Conservation (phyloP, 2,888 invertebrate genomes). For the Pristionchus arcanus region DNA sequence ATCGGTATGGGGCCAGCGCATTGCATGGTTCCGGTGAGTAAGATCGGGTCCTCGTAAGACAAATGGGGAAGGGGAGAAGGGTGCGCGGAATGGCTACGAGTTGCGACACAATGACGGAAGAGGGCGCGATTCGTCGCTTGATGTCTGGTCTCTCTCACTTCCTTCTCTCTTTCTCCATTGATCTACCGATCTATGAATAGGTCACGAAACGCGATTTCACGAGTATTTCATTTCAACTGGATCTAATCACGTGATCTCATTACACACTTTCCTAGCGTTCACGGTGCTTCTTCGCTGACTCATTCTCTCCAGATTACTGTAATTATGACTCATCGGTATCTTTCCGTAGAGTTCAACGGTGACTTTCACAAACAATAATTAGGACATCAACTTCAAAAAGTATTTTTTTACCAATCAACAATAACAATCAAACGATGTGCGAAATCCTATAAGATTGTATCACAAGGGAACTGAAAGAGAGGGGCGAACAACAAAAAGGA, state of each 20-base stretch:
- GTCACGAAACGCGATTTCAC: neutral
- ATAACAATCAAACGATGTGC: neutral
- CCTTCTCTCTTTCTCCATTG: neutral
- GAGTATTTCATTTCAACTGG: neutral
- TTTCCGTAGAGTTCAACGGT: conserved; percentile 40
- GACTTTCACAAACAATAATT: neutral
- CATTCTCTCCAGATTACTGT: conserved; percentile 18
- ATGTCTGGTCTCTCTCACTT: neutral
- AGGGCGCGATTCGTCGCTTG: neutral
- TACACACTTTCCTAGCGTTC: neutral
- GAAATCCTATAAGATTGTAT: conserved; percentile 34
- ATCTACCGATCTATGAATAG: conserved; percentile 12
- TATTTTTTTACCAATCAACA: conserved; percentile 16
- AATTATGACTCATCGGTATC: conserved; percentile 22
- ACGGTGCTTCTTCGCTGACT: neutral
- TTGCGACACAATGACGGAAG: neutral
- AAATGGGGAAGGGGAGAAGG: neutral
- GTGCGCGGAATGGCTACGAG: neutral
- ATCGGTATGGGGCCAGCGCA: neutral
- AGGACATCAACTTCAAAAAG: neutral
- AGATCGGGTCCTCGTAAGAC: neutral
- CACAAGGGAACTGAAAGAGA: neutral
- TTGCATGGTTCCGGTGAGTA: neutral
- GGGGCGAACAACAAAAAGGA: neutral
- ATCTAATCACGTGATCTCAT: neutral